A percentile compares a stretch with the other conserved stretches of the same genome.
Evolutionary conservation across 2,797 vertebrate species (phyloP).

Genomic region (Petrocephalus sullivani): DNA sequence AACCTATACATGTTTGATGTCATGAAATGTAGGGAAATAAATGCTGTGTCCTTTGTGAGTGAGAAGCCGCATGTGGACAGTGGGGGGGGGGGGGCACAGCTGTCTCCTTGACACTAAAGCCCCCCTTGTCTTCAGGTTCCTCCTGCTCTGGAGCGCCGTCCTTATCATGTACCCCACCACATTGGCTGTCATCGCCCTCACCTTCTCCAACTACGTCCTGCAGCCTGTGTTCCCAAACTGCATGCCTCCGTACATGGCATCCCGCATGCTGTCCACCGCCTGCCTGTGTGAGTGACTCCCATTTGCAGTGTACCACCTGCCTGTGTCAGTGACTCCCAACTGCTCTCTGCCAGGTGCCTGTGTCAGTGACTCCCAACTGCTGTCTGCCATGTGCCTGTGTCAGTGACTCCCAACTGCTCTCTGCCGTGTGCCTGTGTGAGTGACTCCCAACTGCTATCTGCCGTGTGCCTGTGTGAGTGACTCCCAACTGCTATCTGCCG

Average conservation of each 20-base stretch:
- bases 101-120: neutral
- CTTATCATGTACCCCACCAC: slow-evolving; percentile 98
- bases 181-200: slow-evolving; percentile 88
- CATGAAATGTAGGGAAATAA: neutral
- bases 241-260: slow-evolving; percentile 81
- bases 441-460: slow-evolving; percentile 67
- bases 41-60: neutral
- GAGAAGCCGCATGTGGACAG: neutral
- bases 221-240: slow-evolving; percentile 90
- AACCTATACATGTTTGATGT: neutral
- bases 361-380: slow-evolving; percentile 40
- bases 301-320: neutral
- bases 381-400: slow-evolving; percentile 89
- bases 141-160: slow-evolving; percentile 89
- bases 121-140: slow-evolving; percentile 64
- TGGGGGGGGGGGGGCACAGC: neutral
- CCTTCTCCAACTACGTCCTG: slow-evolving; percentile 93
- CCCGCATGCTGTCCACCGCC: slow-evolving; percentile 81
- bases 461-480: slow-evolving; percentile 88
- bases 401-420: slow-evolving; percentile 58
- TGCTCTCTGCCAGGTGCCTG: neutral
- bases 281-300: slow-evolving; percentile 83
- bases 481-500: neutral
- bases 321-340: neutral
- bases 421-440: neutral